Base-by-base conservation (phyloP, 2,797 vertebrate species). In the Acanthurus lineatus region DNA sequence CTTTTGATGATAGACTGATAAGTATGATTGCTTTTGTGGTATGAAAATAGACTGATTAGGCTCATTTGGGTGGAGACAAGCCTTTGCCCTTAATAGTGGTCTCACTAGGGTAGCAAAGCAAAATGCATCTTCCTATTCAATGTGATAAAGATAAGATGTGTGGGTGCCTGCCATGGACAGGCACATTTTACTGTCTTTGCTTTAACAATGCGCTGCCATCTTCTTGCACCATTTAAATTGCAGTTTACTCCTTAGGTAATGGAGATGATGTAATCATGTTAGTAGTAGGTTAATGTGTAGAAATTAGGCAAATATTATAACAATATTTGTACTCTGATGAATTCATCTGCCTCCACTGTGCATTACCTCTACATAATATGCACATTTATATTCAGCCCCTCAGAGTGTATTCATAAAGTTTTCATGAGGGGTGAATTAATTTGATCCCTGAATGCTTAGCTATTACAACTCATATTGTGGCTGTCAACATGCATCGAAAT, bases 361-460 rank as follows among this genome's bases (percentile, higher is more conserved):
- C 60, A 69, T 60, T 76, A 64, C 56, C 56, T 81, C 73, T 69
- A 60, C 67, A 80, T 70, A 86, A 69, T 68, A 54, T 84, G 38
- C 77, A 75, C 85, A 91, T 92, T 90, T 88, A 87, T 89, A 92
- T 91, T 90, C 86, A 59, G 77, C 66, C 85, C 87, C 81, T 87
- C 73, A 42, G 83, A 91, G 86, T 89, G 52, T 69, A 85, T 91
- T 91, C 91, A 93, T 95, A 86, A 94, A 92, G 91, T 86, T 94
- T 93, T 94, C 89, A 93, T 92, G 86, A 92, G 83, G 68, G 85
- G 73, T 91, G 90, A 91, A 92, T 92, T 91, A 88, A 91, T 92
- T 93, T 90, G 86, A 90, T 93, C 86, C 78, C 69, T 85, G 86
- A 87, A 89, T 91, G 88, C 86, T 89, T 73, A 42, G 86, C 90